Percentiles rank a stretch among this genome's conserved stretches.
Evolutionary conservation across 2,888 invertebrate genomes (phyloP).

Genomic region (Laothoe populi): DNA sequence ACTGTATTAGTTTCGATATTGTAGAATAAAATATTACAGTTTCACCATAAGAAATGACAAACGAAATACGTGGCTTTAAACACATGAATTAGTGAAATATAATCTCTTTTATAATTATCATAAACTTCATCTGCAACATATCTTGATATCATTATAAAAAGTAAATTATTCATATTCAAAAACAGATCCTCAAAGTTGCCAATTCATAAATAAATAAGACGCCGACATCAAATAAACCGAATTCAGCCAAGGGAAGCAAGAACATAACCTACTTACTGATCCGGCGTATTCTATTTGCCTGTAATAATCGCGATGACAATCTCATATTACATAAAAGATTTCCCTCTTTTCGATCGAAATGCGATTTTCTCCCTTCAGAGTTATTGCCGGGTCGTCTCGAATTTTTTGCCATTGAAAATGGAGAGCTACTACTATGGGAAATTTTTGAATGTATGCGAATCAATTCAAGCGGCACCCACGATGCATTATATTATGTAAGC

Average conservation of each 20-base stretch:
- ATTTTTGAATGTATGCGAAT: constrained; percentile 79
- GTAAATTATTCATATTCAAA: constrained; percentile 18
- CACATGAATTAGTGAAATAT: background rate
- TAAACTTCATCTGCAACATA: background rate
- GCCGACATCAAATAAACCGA: constrained; percentile 78
- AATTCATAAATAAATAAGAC: constrained; percentile 55
- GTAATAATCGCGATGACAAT: constrained; percentile 85
- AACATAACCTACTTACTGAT: constrained; percentile 84
- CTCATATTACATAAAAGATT: constrained; percentile 85
- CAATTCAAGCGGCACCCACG: constrained; percentile 73
- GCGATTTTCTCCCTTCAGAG: constrained; percentile 82
- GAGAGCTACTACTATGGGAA: constrained; percentile 67
- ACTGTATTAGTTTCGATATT: too few species aligned
- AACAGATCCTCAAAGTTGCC: constrained; percentile 41
- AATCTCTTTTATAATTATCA: background rate
- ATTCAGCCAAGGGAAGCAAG: constrained; percentile 79
- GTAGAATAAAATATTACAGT: background rate
- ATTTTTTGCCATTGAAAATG: constrained; percentile 79
- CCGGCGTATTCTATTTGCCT: constrained; percentile 84
- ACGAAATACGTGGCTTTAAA: too few species aligned
- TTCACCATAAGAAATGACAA: background rate
- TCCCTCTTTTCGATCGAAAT: constrained; percentile 83
- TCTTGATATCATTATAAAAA: background rate
- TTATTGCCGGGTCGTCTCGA: constrained; percentile 78
- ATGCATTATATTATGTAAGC: constrained; percentile 64